A percentile compares a stretch with the other conserved stretches of the same genome.
phyloP scores from a whole-genome alignment of 2,888 invertebrate genomes.

The Xestia xanthographa region DNA sequence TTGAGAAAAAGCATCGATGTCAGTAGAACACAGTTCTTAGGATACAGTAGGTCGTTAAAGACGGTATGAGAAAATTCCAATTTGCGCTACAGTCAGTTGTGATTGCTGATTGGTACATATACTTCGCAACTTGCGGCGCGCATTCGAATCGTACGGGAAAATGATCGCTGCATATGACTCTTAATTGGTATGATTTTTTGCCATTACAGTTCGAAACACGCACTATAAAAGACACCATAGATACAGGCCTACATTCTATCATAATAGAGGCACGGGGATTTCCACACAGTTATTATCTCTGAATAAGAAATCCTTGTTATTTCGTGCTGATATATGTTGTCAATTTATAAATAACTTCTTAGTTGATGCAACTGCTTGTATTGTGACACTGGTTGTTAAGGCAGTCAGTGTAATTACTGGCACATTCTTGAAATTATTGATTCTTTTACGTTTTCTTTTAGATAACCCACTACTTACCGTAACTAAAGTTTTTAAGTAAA shows the following conservation, averaged over 20 bases:
- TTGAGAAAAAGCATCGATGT: slow-evolving; percentile 58
- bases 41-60: slow-evolving; percentile 50
- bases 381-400: slow-evolving; percentile 43
- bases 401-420: slow-evolving; percentile 27
- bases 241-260: slow-evolving; percentile 25
- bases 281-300: slow-evolving; percentile 33
- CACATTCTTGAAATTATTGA: slow-evolving; percentile 22
- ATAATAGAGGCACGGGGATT: slow-evolving; percentile 32
- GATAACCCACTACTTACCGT: no score
- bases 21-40: slow-evolving; percentile 53
- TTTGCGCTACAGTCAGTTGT: slow-evolving; percentile 48
- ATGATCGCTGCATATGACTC: slow-evolving; percentile 41
- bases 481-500: background rate
- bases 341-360: slow-evolving; percentile 43
- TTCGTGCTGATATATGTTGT: slow-evolving; percentile 43
- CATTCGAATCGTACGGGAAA: slow-evolving; percentile 35
- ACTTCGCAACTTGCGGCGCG: slow-evolving; percentile 38
- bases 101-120: slow-evolving; percentile 55
- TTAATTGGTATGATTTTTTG: slow-evolving; percentile 48
- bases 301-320: slow-evolving; percentile 48
- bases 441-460: slow-evolving; percentile 4
- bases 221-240: slow-evolving; percentile 26
- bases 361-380: slow-evolving; percentile 36
- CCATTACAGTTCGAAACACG: slow-evolving; percentile 28
- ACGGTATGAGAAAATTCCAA: slow-evolving; percentile 59